Percentiles rank a stretch among this genome's conserved stretches.
These are phyloP conservation scores for Anarrhichthys ocellatus DNA, from an alignment of 2,113 vertebrate genomes.

Conservation along the genomic window DNA sequence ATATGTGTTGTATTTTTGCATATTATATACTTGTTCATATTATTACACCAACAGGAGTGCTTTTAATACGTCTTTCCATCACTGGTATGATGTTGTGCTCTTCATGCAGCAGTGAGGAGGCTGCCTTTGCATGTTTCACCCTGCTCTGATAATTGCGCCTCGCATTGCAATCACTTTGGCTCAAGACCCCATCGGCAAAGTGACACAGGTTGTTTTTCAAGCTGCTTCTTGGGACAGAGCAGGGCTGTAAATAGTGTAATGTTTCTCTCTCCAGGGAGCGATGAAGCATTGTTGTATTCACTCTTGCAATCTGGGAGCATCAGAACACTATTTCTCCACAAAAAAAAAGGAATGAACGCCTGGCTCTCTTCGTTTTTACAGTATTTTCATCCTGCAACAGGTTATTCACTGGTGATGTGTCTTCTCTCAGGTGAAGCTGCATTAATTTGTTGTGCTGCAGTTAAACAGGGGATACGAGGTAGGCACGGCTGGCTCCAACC, in stretches of 20 bases:
- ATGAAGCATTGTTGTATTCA: slow-evolving; percentile 68
- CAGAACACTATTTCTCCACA: slow-evolving; percentile 69
- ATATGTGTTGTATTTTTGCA: not conserved
- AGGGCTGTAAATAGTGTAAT: slow-evolving; percentile 70
- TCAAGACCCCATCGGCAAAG: slow-evolving; percentile 44
- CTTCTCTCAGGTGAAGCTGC: slow-evolving; percentile 44
- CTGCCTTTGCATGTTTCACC: slow-evolving; percentile 39
- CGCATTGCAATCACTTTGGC: slow-evolving; percentile 66
- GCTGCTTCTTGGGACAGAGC: slow-evolving; percentile 58
- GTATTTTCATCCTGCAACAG: slow-evolving; percentile 59
- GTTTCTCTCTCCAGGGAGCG: slow-evolving; percentile 68
- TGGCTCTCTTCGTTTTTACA: slow-evolving; percentile 32
- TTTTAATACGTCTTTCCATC: slow-evolving; percentile 27
- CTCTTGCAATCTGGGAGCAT: slow-evolving; percentile 64
- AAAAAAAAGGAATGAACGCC: slow-evolving; percentile 1
- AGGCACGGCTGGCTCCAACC: slow-evolving; percentile 42
- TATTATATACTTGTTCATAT: slow-evolving; percentile 12
- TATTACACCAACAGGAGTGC: not conserved
- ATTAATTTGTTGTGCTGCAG: slow-evolving; percentile 56
- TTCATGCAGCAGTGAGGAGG: slow-evolving; percentile 12
- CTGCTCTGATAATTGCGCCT: slow-evolving; percentile 71
- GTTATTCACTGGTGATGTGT: slow-evolving; percentile 42
- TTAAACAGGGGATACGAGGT: slow-evolving; percentile 47
- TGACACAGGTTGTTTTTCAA: slow-evolving; percentile 69
- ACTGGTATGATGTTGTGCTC: not conserved